A percentile compares a stretch with the other conserved stretches of the same genome.
Conservation (phyloP, 2,113 vertebrate species). For the Oreochromis aureus region DNA sequence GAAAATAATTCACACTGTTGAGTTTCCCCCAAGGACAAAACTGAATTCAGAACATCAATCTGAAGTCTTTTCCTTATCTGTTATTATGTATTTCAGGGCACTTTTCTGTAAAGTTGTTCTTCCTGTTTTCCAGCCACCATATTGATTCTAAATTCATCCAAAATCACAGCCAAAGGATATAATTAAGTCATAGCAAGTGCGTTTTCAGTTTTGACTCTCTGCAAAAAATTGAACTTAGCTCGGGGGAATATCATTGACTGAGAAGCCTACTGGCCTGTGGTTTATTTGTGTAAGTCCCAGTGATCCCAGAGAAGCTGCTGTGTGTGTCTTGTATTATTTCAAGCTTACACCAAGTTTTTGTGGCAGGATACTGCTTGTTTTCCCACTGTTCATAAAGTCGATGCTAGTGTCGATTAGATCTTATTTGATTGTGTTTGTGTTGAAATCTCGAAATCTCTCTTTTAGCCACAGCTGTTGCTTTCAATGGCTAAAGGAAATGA, state of each 20-base stretch:
- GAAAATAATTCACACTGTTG: neutral
- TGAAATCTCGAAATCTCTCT: neutral
- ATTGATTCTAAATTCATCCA: neutral
- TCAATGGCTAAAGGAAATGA: neutral
- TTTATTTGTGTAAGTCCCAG: slow-evolving; percentile 13
- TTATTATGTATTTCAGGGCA: neutral
- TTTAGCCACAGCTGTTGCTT: neutral
- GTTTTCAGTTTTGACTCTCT: neutral
- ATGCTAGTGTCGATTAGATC: neutral
- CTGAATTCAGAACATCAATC: neutral
- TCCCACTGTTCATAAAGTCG: neutral
- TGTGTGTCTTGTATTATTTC: neutral
- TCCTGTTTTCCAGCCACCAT: neutral
- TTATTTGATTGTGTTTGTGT: neutral
- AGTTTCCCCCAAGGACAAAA: slow-evolving; percentile 7
- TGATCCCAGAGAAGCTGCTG: slow-evolving; percentile 3
- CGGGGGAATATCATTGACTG: neutral
- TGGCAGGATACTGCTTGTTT: slow-evolving; percentile 10
- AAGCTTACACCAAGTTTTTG: neutral
- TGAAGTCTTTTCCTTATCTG: neutral
- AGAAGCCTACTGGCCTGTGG: neutral
- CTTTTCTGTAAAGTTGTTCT: neutral
- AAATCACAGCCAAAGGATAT: neutral
- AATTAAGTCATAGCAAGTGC: neutral
- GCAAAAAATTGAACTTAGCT: neutral